phyloP scores from a whole-genome alignment of 2,113 vertebrate genomes.

The Marmota monax region DNA sequence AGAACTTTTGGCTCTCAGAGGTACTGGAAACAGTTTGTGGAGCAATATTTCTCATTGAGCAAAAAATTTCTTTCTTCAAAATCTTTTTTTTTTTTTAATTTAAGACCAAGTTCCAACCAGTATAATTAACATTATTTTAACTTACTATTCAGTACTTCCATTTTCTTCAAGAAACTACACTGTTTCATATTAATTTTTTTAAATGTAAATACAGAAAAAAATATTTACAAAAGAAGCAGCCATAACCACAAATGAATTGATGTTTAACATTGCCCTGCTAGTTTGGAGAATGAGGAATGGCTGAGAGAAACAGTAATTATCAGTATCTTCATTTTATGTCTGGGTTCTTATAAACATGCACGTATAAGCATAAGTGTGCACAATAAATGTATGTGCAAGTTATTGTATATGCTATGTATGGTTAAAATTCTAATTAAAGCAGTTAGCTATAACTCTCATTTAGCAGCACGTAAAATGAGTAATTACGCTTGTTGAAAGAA shows the following conservation, averaged over 20 bases:
- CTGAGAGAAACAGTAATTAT: background rate
- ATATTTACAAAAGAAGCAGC: background rate
- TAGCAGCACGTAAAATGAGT: conserved; percentile 44
- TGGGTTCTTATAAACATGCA: background rate
- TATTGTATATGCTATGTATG: conserved; percentile 22
- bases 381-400: background rate
- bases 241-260: background rate
- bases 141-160: background rate
- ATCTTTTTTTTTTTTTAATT: background rate
- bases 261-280: background rate
- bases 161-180: background rate
- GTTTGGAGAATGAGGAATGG: background rate
- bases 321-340: background rate
- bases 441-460: conserved; percentile 55
- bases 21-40: background rate
- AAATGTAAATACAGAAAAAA: background rate
- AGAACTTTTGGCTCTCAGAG: background rate
- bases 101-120: background rate
- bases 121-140: background rate
- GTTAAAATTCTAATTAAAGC: conserved; percentile 71
- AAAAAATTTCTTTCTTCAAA: conserved; percentile 12
- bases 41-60: background rate
- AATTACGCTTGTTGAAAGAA: conserved; percentile 58
- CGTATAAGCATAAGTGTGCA: background rate
- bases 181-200: background rate